Evolutionary conservation across 2,888 invertebrate species (phyloP), one percentile per base, ranked within the genome.

Genomic region (Acanthosepion pharaonis): DNA sequence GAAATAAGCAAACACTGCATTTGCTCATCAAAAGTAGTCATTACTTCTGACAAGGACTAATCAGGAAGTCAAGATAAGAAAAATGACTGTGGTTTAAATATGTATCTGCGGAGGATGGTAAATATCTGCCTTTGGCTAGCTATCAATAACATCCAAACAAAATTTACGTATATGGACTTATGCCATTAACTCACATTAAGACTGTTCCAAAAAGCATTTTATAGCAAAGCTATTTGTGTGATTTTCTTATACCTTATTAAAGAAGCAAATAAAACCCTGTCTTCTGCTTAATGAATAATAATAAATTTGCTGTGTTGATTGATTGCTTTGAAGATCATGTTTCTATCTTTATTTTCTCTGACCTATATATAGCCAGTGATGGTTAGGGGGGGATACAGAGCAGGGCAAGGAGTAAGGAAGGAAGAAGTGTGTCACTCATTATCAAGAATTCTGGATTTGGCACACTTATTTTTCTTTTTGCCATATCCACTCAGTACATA

Each of bases 71-170:
- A 78, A 78, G 78, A 78, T 78, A 78, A 78, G 78, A 78, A 78
- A 78, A 78, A 78, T 78, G 78, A 78, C n/a, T 59, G 23, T 59
- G 59, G 59, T 23, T 6, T 59, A 59, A 59, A 59, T 59, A 59
- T 59, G 59, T 59, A 59, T n/a, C 78, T 8, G n/a, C 11, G 18
- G 78, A 8, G 28, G 78, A 78, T 78, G 78, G 78, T n/a, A 78
- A 78, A 28, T 78, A n/a, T 78, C 28, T 78, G n/a, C 78, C 9
- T 28, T 78, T 78, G 78, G 78, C 78, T n/a, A n/a, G 78, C 78
- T 78, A 78, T 78, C 78, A 78, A 78, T 78, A 78, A n/a, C n/a
- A 78, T n/a, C 28, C 78, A 78, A 78, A n/a, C 78, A 78, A 78
- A 78, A 28, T 78, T 78, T 28, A n/a, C n/a, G 28, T 78, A 78